Percentiles rank a stretch among this genome's conserved stretches.
Conservation (phyloP, 2,888 invertebrate species). For the Lissonota sp. region DNA sequence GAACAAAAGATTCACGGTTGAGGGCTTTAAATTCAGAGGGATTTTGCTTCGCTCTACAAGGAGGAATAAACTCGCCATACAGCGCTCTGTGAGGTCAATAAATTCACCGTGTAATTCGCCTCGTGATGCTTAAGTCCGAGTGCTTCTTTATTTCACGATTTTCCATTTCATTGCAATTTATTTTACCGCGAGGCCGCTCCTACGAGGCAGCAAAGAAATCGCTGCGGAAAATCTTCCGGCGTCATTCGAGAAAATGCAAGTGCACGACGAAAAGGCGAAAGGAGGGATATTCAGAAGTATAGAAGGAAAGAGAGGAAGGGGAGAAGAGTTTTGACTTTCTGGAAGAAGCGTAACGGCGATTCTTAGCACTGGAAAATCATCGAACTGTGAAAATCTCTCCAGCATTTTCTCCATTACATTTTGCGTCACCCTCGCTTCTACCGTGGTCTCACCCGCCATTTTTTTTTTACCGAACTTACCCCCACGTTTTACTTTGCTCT, state of each 20-base stretch:
- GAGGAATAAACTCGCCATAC: no score
- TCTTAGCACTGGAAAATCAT: conserved; percentile 60
- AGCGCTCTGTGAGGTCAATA: no score
- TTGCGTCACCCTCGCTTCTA: conserved; percentile 55
- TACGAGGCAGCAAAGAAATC: neutral
- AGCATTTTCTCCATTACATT: conserved; percentile 64
- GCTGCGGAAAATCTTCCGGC: neutral
- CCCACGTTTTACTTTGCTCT: conserved; percentile 5
- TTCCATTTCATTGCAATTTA: conserved; percentile 14
- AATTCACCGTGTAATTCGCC: no score
- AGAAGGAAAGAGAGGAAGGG: conserved; percentile 10
- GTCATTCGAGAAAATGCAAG: neutral
- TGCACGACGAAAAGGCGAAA: neutral
- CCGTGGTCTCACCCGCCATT: conserved; percentile 10
- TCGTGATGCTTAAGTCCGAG: no score
- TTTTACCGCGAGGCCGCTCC: neutral
- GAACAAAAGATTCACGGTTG: no score
- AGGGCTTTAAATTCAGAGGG: no score
- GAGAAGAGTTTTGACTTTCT: conserved; percentile 49
- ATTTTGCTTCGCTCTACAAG: no score
- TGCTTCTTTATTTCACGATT: conserved; percentile 4
- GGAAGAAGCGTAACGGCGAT: conserved; percentile 59
- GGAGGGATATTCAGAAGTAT: conserved; percentile 7
- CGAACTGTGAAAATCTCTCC: conserved; percentile 66
- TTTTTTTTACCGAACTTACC: conserved; percentile 18